Base-by-base conservation (phyloP, 2,113 vertebrate genomes). In the Malurus alboscapulatus region DNA sequence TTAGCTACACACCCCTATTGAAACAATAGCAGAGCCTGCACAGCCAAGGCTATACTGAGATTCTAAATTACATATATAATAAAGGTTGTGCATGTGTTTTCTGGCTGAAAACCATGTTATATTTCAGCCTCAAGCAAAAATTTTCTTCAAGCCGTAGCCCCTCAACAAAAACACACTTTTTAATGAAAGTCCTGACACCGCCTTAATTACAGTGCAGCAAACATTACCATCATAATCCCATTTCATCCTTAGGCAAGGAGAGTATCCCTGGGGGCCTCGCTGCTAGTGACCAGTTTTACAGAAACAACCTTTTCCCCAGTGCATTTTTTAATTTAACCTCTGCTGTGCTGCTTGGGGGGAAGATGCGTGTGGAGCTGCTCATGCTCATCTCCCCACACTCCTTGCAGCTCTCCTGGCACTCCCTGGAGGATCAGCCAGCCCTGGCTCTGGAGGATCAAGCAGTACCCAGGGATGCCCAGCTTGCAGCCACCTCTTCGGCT, bases 191-290 rank as follows among this genome's bases (percentile, higher is more conserved):
- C 86, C 78, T 84, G 79, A 91, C 85, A 94, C 73, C 51, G 73
- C 67, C 88, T 93, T 96, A 95, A 96, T 96, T 92, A 93, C 87
- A 96, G 80, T 66, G 83, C 84, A 87, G 91, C 89, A 68, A 92
- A 88, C 81, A 54, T 92, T 87, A 65, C 91, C 80, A 55, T 91
- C 45, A 1, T 93, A 94, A 96, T 92, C 87, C 87, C 57, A 87
- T 91, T 95, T 95, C 90, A 87, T 94, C 89, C 94, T 71, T 44
- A 79, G 92, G 92, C 84, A 54, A 88, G 74, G 87, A 86, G 61
- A 82, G 57, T 75, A 55, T 84, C 95, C 76, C 82, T 75, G 45
- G 68, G 67, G 86, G 22, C 48, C 40, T 47, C 58, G 55, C 84
- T 96, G 75, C 89, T 36, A 42, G 87, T 77, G 88, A 68, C 93